Conservation (phyloP, 2,797 vertebrate species). For the Pyrocephalus nanus region DNA sequence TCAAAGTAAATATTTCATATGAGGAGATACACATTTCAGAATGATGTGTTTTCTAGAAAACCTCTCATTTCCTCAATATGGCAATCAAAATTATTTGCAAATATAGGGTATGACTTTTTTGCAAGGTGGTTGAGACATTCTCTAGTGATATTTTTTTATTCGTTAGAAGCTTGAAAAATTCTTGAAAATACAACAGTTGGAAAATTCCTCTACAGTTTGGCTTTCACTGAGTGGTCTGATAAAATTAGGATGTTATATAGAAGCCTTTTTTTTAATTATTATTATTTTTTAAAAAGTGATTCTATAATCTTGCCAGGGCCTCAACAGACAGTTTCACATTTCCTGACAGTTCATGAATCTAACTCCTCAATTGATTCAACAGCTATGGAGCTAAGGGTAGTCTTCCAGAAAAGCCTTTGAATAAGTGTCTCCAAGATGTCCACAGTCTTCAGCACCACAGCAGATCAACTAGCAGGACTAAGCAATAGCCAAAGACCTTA, state of each 20-base stretch:
- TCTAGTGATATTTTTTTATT: neutral
- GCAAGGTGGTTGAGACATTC: rapidly evolving
- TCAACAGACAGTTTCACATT: neutral
- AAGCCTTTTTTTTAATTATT: neutral
- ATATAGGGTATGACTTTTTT: neutral
- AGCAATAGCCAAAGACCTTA: neutral
- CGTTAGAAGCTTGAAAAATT: neutral
- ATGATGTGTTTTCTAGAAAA: neutral
- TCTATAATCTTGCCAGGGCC: neutral
- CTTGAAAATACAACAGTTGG: neutral
- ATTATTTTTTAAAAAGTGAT: neutral
- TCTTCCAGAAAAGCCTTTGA: neutral
- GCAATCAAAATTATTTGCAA: neutral
- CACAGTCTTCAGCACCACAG: neutral
- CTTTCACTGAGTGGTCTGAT: neutral
- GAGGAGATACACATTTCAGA: neutral
- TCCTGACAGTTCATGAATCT: neutral
- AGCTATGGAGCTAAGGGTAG: neutral
- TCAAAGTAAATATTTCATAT: neutral
- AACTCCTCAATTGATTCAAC: neutral
- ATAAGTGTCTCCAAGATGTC: neutral
- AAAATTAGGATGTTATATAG: neutral
- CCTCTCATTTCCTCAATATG: neutral
- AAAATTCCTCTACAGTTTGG: neutral
- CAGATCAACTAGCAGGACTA: neutral